Evolutionary conservation across 2,888 invertebrate genomes (phyloP).

Genomic region (Drosophila tanythrix): DNA sequence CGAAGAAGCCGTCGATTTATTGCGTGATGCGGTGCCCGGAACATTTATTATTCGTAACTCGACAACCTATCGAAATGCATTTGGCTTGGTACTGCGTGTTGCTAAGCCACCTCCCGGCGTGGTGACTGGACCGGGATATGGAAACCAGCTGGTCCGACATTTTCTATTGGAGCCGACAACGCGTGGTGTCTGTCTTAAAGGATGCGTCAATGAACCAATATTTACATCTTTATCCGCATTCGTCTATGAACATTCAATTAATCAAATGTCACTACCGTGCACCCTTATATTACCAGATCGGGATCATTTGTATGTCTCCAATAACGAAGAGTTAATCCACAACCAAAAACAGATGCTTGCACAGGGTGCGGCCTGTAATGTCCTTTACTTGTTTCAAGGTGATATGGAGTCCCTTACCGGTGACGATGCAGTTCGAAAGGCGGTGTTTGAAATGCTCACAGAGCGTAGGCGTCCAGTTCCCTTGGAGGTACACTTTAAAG

Average conservation of each 20-base stretch:
- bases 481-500: conserved; percentile 96
- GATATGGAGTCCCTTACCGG: conserved; percentile 98
- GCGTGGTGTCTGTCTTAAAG: conserved; percentile 97
- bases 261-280: conserved; percentile 97
- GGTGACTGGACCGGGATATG: conserved; percentile 85
- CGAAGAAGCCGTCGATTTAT: conserved; percentile 96
- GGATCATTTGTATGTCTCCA: conserved; percentile 51
- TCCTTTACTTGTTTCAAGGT: conserved; percentile 93
- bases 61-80: conserved; percentile 89
- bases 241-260: conserved; percentile 98
- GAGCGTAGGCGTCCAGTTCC: conserved; percentile 88
- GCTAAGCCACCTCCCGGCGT: conserved; percentile 92
- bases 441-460: conserved; percentile 88
- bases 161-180: conserved; percentile 98
- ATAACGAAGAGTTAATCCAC: conserved; percentile 53
- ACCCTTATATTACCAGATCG: conserved; percentile 91
- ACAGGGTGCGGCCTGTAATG: conserved; percentile 95
- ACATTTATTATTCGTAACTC: conserved; percentile 98
- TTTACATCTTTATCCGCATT: conserved; percentile 98
- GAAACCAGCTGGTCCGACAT: conserved; percentile 95
- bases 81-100: conserved; percentile 97
- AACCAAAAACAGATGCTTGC: conserved; percentile 85
- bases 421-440: conserved; percentile 91
- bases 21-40: conserved; percentile 94
- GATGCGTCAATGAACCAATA: conserved; percentile 97